Evolutionary conservation across 2,113 vertebrate species (phyloP).

Genomic region (Lontra canadensis): DNA sequence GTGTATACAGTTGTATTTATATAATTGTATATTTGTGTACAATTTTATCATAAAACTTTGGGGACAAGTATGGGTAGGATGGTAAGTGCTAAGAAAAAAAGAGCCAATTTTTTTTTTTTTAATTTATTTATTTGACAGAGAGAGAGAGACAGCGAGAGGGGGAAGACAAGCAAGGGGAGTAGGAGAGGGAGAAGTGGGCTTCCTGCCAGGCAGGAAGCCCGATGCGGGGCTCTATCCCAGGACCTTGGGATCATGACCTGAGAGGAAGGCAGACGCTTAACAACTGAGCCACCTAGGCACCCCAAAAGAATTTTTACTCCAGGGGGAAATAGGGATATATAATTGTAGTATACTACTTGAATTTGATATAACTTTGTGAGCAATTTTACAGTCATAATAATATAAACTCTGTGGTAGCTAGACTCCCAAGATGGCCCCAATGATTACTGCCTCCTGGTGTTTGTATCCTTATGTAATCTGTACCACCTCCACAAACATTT

Average conservation of each 20-base stretch:
- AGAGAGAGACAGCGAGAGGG: too few species aligned
- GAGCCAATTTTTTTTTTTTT: not conserved
- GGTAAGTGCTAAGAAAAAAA: not conserved
- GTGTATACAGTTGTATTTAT: not conserved
- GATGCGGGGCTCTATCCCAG: too few species aligned
- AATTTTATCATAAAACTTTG: not conserved
- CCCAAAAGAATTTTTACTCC: not conserved
- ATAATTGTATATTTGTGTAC: not conserved
- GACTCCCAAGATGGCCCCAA: not conserved
- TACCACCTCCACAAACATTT: not conserved
- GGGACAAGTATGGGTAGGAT: not conserved
- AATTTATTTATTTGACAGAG: too few species aligned
- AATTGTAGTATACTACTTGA: not conserved
- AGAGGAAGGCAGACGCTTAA: too few species aligned
- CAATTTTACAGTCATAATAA: not conserved
- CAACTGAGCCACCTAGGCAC: too few species aligned
- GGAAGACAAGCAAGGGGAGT: too few species aligned
- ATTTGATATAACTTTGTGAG: not conserved
- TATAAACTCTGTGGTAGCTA: not conserved
- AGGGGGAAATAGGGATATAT: not conserved
- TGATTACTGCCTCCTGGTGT: not conserved
- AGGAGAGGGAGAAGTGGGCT: too few species aligned
- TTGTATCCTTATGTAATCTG: not conserved
- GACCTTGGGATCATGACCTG: too few species aligned
- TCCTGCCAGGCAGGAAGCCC: too few species aligned